Conservation (phyloP, 2,113 vertebrate genomes). For the Prochilodus magdalenae region DNA sequence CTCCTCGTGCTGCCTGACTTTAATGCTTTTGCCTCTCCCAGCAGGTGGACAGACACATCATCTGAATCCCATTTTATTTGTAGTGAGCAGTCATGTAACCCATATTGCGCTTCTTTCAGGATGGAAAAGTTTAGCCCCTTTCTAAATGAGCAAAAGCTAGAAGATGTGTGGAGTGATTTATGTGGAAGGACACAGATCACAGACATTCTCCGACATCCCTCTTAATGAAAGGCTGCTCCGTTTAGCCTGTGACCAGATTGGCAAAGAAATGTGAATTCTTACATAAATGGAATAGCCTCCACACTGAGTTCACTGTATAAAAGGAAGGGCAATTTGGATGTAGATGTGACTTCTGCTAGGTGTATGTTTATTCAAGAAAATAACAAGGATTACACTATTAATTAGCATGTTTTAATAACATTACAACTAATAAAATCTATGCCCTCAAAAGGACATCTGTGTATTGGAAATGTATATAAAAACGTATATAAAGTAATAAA, state of each 20-base stretch:
- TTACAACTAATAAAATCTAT: too few relatives aligned
- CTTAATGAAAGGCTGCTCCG: slow-evolving; percentile 7
- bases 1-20: not conserved
- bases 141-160: not conserved
- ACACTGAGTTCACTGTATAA: not conserved
- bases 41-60: not conserved
- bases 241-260: not conserved
- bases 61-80: not conserved
- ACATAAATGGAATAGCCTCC: not conserved
- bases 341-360: not conserved
- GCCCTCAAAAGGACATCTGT: too few relatives aligned
- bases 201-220: not conserved
- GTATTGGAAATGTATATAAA: too few relatives aligned
- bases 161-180: not conserved
- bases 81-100: not conserved
- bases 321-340: not conserved
- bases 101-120: not conserved
- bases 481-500: too few relatives aligned
- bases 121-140: not conserved
- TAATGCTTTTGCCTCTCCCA: not conserved
- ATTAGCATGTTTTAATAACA: not conserved
- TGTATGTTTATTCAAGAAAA: not conserved
- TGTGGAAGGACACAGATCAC: not conserved
- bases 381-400: not conserved
- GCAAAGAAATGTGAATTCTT: not conserved